Base-by-base conservation (phyloP, 2,797 vertebrate genomes). In the Emydoidea blandingii region DNA sequence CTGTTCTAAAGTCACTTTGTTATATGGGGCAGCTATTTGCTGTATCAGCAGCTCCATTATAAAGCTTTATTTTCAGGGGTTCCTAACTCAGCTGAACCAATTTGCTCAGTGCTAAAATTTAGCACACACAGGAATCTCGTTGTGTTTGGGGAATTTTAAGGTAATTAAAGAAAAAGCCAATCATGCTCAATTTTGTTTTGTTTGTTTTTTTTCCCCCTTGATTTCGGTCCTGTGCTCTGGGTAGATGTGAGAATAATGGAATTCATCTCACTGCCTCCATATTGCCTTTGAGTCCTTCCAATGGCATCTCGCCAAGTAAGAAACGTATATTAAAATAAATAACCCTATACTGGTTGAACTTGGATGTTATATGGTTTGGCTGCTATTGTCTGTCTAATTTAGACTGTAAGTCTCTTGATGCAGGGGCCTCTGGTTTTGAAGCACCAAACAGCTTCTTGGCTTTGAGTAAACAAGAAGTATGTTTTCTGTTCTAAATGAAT, bases 271-370 rank as follows among this genome's bases (percentile, higher is more conserved):
- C 57, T 92, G 81, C 50, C 62, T 91, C 68, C 76, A 4, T 56
- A 68, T 49, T 93, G 90, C 53, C 91, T 78, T 93, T 47, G 88
- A 95, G 85, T 53, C 88, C 62, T 78, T 92, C 86, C 81, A 50
- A 56, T 19, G 4, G 25, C 74, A 79, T 80, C 6, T 88, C 76
- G 87, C 87, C 27, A 85, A 91, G 3, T n/a, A 62, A 90, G 89
- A 93, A 94, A 83, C 62, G 31, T 82, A 12, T n/a, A 31, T 91
- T 95, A 92, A 86, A 88, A 96, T 90, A 92, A 93, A 83, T 87
- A 91, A 83, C 31, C 50, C 27, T 52, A n/a, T 79, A 88, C 83
- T 87, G 89, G 81, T 27, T 86, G 89, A 91, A 83, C 85, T 94
- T 94, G 89, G 79, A 89, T 91, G 83, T 81, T 85, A 14, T n/a